phyloP scores from a whole-genome alignment of 2,797 vertebrate genomes.

The Acanthurus tractus region DNA sequence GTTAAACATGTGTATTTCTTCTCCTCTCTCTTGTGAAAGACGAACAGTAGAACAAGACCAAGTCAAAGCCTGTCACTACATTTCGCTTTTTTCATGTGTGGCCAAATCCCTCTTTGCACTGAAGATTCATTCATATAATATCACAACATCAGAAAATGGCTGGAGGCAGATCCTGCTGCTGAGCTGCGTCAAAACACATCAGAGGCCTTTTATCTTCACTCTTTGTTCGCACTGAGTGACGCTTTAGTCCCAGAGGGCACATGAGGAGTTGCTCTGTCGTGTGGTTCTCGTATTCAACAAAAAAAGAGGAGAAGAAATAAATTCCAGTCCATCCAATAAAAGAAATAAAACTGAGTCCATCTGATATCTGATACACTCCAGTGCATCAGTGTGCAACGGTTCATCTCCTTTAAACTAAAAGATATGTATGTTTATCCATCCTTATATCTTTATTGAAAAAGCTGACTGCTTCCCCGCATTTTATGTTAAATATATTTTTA shows the following conservation, averaged over 20 bases:
- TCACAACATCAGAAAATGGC: not conserved
- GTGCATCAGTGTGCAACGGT: not conserved
- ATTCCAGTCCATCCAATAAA: not conserved
- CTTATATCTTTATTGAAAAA: not conserved
- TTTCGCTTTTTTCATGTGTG: not conserved
- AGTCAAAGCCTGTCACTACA: not conserved
- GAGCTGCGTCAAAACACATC: slow-evolving; percentile 13
- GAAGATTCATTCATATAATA: not conserved
- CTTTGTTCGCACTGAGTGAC: slow-evolving; percentile 4
- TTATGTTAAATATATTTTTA: not conserved
- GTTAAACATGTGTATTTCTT: not conserved
- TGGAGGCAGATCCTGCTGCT: slow-evolving; percentile 27
- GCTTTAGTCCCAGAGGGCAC: not conserved
- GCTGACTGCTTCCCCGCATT: not conserved
- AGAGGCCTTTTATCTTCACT: slow-evolving; percentile 11
- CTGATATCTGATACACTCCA: not conserved
- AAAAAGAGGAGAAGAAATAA: not conserved
- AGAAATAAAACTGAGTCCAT: not conserved
- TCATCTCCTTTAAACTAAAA: not conserved
- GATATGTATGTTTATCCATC: not conserved
- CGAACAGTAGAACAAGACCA: not conserved
- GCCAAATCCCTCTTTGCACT: not conserved
- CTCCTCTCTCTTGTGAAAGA: not conserved
- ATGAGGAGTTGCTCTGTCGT: not conserved
- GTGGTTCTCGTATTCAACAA: not conserved